Percentiles rank a stretch among this genome's conserved stretches.
phyloP scores from a whole-genome alignment of 1,140 invertebrate species.

The Papilio aristodemus region DNA sequence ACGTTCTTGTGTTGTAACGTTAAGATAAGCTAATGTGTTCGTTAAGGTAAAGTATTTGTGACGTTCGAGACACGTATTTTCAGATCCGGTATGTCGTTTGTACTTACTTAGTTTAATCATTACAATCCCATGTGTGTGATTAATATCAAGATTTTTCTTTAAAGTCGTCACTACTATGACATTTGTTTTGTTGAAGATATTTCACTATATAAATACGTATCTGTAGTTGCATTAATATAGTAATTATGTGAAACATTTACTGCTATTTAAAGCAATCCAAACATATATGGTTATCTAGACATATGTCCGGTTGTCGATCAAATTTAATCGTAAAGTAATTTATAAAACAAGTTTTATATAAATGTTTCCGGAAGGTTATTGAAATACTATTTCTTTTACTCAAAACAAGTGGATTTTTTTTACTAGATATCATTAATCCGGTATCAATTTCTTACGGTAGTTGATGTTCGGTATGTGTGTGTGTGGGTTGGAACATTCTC shows the following conservation, averaged over 20 bases:
- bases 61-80: not conserved
- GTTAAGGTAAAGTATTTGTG: not conserved
- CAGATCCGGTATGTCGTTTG: not conserved
- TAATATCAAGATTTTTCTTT: not conserved
- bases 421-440: not conserved
- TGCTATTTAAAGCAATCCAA: not conserved
- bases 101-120: not conserved
- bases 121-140: not conserved
- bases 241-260: not conserved
- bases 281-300: not conserved
- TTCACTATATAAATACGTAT: too few relatives aligned
- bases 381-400: not conserved
- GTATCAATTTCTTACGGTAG: not conserved
- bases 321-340: not conserved
- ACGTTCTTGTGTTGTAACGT: slow-evolving; percentile 1
- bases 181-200: too few relatives aligned
- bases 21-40: slow-evolving; percentile 12
- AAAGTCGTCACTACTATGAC: too few relatives aligned
- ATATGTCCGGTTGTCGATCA: slow-evolving; percentile 19
- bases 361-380: slow-evolving; percentile 8
- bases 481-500: slow-evolving; percentile 27
- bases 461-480: not conserved
- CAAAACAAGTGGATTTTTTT: slow-evolving; percentile 10
- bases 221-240: not conserved
- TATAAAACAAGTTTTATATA: not conserved